These are phyloP conservation scores for Ditula angustiorana DNA, from an alignment of 2,888 invertebrate species.

Conservation along the genomic window DNA sequence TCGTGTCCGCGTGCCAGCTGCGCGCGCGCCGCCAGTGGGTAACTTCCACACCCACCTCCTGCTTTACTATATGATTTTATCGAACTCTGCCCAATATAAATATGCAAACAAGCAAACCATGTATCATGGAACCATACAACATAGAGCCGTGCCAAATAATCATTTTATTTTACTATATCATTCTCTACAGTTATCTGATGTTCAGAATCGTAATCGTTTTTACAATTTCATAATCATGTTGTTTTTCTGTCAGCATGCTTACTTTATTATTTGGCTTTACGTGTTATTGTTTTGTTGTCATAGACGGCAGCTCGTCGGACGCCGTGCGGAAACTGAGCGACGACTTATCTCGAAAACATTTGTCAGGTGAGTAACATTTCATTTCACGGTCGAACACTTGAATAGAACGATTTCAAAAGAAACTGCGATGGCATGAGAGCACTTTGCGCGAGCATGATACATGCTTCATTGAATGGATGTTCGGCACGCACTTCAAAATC, in stretches of 20 bases:
- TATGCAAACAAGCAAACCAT: conserved; percentile 53
- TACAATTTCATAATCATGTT: conserved; percentile 29
- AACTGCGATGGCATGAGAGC: conserved; percentile 60
- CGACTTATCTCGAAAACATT: conserved; percentile 83
- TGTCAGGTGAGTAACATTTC: conserved; percentile 75
- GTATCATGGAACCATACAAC: conserved; percentile 47
- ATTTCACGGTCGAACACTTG: conserved; percentile 31
- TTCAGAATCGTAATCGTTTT: conserved; percentile 8
- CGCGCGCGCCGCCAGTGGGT: conserved; percentile 52
- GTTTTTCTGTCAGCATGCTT: conserved; percentile 69
- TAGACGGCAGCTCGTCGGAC: conserved; percentile 83
- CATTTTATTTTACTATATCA: conserved; percentile 45
- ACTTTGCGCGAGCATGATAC: conserved; percentile 62
- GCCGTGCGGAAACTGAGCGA: conserved; percentile 80
- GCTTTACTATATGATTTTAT: conserved; percentile 52
- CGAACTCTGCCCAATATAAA: conserved; percentile 61
- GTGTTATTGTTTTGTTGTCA: conserved; percentile 80
- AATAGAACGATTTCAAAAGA: conserved; percentile 42
- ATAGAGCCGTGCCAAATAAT: conserved; percentile 35
- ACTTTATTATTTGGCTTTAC: conserved; percentile 76
- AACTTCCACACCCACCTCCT: conserved; percentile 51
- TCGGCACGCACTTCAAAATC: conserved; percentile 53
- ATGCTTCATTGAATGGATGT: conserved; percentile 61
- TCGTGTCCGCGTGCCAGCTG: conserved; percentile 57
- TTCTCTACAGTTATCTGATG: conserved; percentile 17